phyloP scores from a whole-genome alignment of 1,140 invertebrate genomes.

The Tetragonula clypearis region DNA sequence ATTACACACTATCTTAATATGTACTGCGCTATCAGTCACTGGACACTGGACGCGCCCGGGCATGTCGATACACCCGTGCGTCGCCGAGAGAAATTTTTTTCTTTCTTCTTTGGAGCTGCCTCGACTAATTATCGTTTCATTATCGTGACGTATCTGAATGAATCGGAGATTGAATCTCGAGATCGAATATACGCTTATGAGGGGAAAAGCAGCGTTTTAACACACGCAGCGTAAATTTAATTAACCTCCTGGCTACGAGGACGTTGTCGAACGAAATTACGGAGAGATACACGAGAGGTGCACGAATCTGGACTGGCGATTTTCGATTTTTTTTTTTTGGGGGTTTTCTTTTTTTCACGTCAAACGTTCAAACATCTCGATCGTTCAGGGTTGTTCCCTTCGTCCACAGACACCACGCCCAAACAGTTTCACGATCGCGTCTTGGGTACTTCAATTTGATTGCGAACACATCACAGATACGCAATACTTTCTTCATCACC shows the following conservation, averaged over 20 bases:
- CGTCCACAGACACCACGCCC: neutral
- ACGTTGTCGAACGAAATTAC: neutral
- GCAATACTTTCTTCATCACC: neutral
- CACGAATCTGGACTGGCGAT: neutral
- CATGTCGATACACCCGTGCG: neutral
- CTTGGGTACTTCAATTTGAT: neutral
- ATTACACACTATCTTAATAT: conserved; percentile 61
- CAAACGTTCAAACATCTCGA: neutral
- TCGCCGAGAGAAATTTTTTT: conserved; percentile 2
- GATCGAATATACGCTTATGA: neutral
- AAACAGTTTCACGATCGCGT: neutral
- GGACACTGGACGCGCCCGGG: conserved; percentile 33
- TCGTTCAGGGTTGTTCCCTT: neutral
- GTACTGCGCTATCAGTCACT: conserved; percentile 58
- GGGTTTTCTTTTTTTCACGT: too few relatives aligned
- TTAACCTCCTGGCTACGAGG: neutral
- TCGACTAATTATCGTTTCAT: conserved; percentile 6
- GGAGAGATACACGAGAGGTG: neutral
- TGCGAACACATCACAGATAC: neutral
- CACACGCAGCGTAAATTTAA: neutral
- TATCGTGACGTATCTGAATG: neutral
- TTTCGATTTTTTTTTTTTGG: neutral
- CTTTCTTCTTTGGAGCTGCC: neutral
- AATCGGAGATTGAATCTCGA: neutral
- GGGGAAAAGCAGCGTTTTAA: conserved; percentile 1